Percentiles rank a stretch among this genome's conserved stretches.
Evolutionary conservation across 2,888 invertebrate genomes (phyloP).

Genomic region (Cancer borealis): DNA sequence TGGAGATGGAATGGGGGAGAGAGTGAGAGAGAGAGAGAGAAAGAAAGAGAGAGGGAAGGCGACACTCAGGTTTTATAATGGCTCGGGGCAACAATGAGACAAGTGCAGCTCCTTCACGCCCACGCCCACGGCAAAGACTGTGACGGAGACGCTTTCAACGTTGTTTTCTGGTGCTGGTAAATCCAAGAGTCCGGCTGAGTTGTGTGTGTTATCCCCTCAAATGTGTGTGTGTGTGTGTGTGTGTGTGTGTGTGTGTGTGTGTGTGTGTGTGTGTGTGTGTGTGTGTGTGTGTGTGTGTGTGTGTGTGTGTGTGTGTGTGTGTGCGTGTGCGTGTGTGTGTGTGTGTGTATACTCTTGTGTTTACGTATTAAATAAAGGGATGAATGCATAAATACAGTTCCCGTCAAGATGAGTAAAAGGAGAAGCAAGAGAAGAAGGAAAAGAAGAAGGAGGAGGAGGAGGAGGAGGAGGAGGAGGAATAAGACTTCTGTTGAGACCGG

Average conservation of each 20-base stretch:
- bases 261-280: constrained; percentile 55
- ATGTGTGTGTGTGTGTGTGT: constrained; percentile 47
- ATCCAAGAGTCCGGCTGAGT: not conserved
- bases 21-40: constrained; percentile 51
- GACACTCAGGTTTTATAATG: constrained; percentile 19
- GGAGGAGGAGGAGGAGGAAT: not conserved
- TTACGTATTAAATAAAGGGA: not conserved
- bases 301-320: constrained; percentile 28
- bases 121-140: not conserved
- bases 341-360: not conserved
- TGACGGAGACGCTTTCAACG: constrained; percentile 39
- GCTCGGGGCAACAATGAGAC: not conserved
- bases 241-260: constrained; percentile 8
- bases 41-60: constrained; percentile 29
- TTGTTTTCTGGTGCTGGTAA: constrained; percentile 49
- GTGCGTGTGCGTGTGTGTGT: not conserved
- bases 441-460: not conserved
- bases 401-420: not conserved
- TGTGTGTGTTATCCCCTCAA: constrained; percentile 39
- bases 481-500: not conserved
- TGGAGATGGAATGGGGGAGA: not conserved
- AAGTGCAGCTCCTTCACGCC: not conserved
- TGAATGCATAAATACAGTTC: not conserved
- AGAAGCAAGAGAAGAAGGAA: not conserved
- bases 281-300: constrained; percentile 33